Evolutionary conservation across 1,140 invertebrate species (phyloP), one percentile per base, ranked within the genome.

Genomic region (Drosophila santomea): DNA sequence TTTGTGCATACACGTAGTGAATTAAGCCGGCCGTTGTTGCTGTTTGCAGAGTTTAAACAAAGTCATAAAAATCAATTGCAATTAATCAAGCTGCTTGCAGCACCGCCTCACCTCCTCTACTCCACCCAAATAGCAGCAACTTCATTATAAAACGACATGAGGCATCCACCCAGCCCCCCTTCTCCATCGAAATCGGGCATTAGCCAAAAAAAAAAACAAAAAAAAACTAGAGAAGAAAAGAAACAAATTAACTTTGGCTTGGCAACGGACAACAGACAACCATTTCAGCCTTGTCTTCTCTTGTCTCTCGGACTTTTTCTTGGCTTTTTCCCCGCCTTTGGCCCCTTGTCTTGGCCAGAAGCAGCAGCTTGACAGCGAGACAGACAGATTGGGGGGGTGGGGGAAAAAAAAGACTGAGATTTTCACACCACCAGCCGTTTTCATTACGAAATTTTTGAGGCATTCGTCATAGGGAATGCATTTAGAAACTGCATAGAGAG

Each of bases 1-100:
- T 11, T 38, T 43, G 32, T 15, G 15, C 10, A 20, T 20, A 28
- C 51, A 47, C 38, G 36, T 44, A 71, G 38, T 38, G 68, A 71
- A 72, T 64, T 39, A 76, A 54, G 52, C 35, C 57, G 39, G 20
- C 52, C 39, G 56, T 25, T 25, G 25, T 20, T 20, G 25, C 2
- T 20, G 20, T 14, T 47, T 45, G 52, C 51, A 50, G 52, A 51
- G 76, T 72, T 72, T 71, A 80, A 80, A 80, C 72, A 76, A 76
- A 80, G 63, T 81, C 74, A 81, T 81, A 81, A 81, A 81, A 73
- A 77, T 81, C 79, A 81, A 81, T 81, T 81, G 79, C 79, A 81
- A 81, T 81, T 81, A 81, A 81, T 81, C 78, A 81, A 81, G 68
- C 59, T 56, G 54, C 45, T 54, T 48, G 54, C 28, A 39, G 25